Percentiles rank a stretch among this genome's conserved stretches.
phyloP scores from a whole-genome alignment of 2,888 invertebrate species.

The Clusia tigrina region DNA sequence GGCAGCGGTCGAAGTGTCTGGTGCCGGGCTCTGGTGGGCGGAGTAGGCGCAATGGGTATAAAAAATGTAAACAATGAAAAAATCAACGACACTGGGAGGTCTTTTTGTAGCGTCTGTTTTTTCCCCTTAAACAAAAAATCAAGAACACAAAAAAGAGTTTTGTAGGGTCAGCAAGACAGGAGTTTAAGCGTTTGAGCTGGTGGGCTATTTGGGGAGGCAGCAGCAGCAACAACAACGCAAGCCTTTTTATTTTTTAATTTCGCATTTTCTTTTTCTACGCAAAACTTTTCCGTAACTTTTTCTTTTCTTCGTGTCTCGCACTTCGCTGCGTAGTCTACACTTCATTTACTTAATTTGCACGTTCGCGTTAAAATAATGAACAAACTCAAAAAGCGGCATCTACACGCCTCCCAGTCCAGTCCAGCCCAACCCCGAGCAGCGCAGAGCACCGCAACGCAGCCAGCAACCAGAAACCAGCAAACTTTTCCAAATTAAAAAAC shows the following conservation, averaged over 20 bases:
- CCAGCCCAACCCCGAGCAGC: too few relatives aligned
- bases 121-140: neutral
- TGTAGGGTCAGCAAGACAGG: conserved; percentile 26
- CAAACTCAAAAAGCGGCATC: conserved; percentile 6
- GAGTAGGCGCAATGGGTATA: neutral
- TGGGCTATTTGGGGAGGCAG: conserved; percentile 33
- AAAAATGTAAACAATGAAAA: conserved; percentile 36
- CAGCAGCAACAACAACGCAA: conserved; percentile 16
- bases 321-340: too few relatives aligned
- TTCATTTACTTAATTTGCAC: conserved; percentile 39
- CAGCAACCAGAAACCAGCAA: neutral
- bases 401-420: too few relatives aligned
- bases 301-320: neutral
- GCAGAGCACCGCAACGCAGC: neutral
- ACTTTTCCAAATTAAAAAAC: conserved; percentile 2
- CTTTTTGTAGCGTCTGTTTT: neutral
- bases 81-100: neutral
- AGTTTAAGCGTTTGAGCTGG: conserved; percentile 9
- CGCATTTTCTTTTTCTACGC: neutral
- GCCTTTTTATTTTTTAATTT: too few relatives aligned
- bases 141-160: neutral
- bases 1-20: neutral
- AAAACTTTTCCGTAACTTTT: conserved; percentile 15
- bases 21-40: neutral
- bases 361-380: conserved; percentile 33